Evolutionary conservation across 2,797 vertebrate species (phyloP).

Genomic region (Paratrypauchen microcephalus): DNA sequence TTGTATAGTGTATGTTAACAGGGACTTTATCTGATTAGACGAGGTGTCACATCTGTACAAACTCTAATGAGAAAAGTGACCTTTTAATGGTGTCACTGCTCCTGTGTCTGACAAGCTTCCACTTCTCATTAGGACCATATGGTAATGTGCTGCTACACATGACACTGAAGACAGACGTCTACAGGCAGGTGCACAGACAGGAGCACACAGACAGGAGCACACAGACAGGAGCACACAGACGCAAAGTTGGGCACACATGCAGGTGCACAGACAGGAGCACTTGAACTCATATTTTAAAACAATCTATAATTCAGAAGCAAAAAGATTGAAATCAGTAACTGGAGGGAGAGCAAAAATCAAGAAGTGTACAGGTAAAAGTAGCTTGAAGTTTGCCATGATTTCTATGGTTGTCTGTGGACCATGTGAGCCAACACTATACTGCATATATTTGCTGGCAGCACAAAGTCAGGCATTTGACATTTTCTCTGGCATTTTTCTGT

Average conservation of each 20-base stretch:
- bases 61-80: conserved; percentile 20
- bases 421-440: background rate
- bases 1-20: background rate
- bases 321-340: background rate
- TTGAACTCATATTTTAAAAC: background rate
- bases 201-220: no score
- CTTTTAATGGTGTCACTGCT: conserved; percentile 19
- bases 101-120: conserved; percentile 1
- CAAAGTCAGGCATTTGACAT: background rate
- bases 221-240: no score
- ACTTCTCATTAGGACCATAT: conserved; percentile 20
- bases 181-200: background rate
- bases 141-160: background rate
- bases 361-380: background rate
- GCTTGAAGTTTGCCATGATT: background rate
- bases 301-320: background rate
- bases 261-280: background rate
- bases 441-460: no score
- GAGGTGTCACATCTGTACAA: background rate
- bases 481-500: background rate
- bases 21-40: background rate
- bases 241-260: no score
- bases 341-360: background rate
- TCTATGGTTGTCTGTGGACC: no score
- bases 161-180: background rate